phyloP scores from a whole-genome alignment of 2,113 vertebrate species.

The Hippolais icterina region DNA sequence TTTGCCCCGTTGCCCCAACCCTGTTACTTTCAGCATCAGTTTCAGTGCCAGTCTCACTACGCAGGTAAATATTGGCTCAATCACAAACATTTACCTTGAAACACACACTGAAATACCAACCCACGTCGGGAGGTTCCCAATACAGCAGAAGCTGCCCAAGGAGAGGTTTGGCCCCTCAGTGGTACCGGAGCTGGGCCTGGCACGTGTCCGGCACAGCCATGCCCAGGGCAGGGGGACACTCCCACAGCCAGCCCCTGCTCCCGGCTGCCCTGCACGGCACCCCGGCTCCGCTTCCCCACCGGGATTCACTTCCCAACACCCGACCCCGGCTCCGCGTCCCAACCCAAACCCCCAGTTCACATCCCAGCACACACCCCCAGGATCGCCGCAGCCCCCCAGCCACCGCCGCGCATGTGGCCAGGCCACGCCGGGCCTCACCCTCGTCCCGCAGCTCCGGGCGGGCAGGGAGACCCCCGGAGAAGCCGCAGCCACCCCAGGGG shows the following conservation, averaged over 20 bases:
- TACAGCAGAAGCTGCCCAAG: accelerated
- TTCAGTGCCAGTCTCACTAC: not conserved
- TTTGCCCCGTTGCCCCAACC: not conserved
- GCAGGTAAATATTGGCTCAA: accelerated
- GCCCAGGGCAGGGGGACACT: not conserved
- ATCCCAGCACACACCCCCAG: accelerated
- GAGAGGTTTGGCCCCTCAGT: accelerated
- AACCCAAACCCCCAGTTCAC: accelerated
- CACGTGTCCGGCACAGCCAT: not conserved
- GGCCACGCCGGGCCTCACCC: not conserved
- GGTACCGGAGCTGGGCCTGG: not conserved
- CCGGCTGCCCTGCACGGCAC: accelerated
- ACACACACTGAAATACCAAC: accelerated
- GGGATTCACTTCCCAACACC: accelerated
- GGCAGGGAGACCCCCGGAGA: accelerated
- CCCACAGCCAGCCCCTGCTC: accelerated
- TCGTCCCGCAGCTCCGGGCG: not conserved
- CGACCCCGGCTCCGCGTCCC: accelerated
- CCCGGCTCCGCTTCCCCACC: not conserved
- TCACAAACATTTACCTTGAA: not conserved
- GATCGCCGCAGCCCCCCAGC: not conserved
- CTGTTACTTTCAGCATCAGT: accelerated
- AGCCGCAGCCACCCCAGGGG: accelerated
- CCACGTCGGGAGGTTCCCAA: accelerated
- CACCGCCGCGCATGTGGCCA: not conserved